These are phyloP conservation scores for Apamea anceps DNA, from an alignment of 2,888 invertebrate genomes.

Conservation along the genomic window DNA sequence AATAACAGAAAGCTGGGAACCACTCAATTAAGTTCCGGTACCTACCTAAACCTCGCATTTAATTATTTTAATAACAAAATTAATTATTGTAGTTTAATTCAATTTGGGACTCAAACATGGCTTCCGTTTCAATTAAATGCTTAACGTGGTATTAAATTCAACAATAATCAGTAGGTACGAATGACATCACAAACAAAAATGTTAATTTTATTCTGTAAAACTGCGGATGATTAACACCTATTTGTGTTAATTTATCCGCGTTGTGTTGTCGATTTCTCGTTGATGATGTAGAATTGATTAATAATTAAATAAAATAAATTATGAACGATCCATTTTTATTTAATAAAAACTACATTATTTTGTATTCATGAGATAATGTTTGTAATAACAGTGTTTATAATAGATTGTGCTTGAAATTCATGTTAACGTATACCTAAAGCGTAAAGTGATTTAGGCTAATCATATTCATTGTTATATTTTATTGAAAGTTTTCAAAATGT, in stretches of 20 bases:
- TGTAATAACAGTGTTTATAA: background rate
- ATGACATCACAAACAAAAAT: background rate
- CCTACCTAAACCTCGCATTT: constrained; percentile 12
- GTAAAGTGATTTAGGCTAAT: background rate
- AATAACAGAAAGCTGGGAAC: background rate
- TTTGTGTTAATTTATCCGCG: background rate
- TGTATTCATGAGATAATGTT: background rate
- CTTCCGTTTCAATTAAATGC: constrained; percentile 37
- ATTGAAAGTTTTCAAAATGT: background rate
- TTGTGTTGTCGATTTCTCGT: background rate
- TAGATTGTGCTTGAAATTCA: background rate
- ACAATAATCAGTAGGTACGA: background rate
- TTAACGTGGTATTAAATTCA: constrained; percentile 2
- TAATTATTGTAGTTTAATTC: constrained; percentile 17
- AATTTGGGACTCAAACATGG: constrained; percentile 8
- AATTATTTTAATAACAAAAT: constrained; percentile 33
- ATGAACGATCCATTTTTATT: background rate
- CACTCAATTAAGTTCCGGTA: background rate
- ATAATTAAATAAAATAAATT: background rate
- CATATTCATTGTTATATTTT: background rate
- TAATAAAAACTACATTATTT: background rate
- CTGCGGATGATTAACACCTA: background rate
- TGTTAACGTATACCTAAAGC: background rate
- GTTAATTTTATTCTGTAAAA: constrained; percentile 7
- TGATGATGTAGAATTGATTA: background rate